Evolutionary conservation across 2,113 vertebrate species (phyloP), one percentile per base, ranked within the genome.

Genomic region (Chaetorhynchus papuensis): DNA sequence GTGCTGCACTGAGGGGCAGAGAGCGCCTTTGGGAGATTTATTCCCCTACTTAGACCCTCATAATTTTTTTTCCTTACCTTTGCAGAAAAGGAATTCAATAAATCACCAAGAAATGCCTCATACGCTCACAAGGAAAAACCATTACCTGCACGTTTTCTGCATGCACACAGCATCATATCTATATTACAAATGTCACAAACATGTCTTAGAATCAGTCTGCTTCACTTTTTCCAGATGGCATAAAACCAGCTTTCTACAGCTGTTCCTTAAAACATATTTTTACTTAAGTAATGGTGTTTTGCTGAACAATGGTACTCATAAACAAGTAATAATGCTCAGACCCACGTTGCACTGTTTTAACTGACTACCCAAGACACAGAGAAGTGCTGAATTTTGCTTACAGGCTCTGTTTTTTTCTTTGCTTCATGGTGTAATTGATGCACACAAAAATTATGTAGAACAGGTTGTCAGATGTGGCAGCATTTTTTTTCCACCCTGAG

Each of bases 201-300:
- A 60, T 88, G 74, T 95, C 91, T 93, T 69, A 94, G 82, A 90
- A 93, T 65, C 63, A 9, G 9, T 52, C 16, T 76, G 24, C 87
- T 94, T 96, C 94, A 94, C 93, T 96, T 95, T 90, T 95, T 97
- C 91, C 95, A 96, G 91, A 85, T 96, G 90, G 75, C 75, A 94
- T 79, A 93, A 94, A 89, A 87, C 0, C 26, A 71, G 42, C 50
- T 93, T 83, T 92, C 79, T 90, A 56, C 5, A 14, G n/a, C 44
- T 91, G 54, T 83, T 92, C 54, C 64, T 80, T 41, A 83, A 68
- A 83, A 56, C 47, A 45, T 59, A 91, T 84, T 95, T 93, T 76
- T 75, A 60, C 72, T 83, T 65, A 86, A 95, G 70, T 85, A 69
- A 88, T 72, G 57, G 37, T 44, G 63, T 70, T 95, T 77, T 94